phyloP scores from a whole-genome alignment of 2,888 invertebrate genomes.

The Vannuccia rotundouncinata region DNA sequence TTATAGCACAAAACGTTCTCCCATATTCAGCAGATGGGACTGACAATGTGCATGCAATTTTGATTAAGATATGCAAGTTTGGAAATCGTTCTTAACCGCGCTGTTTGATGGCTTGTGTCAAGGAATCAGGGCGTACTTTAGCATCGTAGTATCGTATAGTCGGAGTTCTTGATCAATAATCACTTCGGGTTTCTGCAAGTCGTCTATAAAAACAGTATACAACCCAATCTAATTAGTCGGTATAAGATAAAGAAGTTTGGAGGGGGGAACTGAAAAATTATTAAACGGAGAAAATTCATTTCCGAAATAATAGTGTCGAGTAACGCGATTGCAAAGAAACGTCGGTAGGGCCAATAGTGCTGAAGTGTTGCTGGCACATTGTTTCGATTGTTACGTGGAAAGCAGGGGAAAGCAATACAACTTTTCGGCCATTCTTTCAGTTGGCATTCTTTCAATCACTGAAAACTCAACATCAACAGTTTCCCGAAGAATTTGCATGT shows the following conservation, averaged over 20 bases:
- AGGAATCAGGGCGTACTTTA: background rate
- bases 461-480: conserved; percentile 19
- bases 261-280: background rate
- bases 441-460: background rate
- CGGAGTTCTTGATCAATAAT: conserved; percentile 5
- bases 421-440: conserved; percentile 1
- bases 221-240: conserved; percentile 6
- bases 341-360: background rate
- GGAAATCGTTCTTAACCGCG: conserved; percentile 7
- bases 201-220: background rate
- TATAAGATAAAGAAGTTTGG: conserved; percentile 20
- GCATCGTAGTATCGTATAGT: background rate
- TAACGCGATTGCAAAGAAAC: background rate
- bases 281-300: conserved; percentile 13
- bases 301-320: background rate
- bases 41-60: conserved; percentile 5
- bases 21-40: background rate
- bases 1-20: background rate
- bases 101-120: conserved; percentile 4
- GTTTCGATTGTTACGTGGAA: conserved; percentile 11
- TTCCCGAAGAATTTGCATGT: conserved; percentile 11
- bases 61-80: background rate
- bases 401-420: background rate
- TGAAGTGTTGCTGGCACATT: background rate
- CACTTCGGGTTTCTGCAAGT: background rate